Conservation (phyloP, 1,140 invertebrate genomes). For the Sycophaga agraensis region DNA sequence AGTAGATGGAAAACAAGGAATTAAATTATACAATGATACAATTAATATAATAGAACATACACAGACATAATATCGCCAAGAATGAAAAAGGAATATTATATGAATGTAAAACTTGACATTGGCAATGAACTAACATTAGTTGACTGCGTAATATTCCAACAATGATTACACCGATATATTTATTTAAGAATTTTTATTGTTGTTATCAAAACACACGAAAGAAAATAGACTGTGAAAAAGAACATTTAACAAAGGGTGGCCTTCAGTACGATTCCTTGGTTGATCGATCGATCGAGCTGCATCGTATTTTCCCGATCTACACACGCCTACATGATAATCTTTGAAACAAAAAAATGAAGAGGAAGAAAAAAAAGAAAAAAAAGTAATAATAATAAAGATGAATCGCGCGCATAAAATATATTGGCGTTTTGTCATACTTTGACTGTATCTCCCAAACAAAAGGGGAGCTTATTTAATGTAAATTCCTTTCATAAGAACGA, state of each 20-base stretch:
- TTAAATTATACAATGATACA: slow-evolving; percentile 22
- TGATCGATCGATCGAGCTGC: slow-evolving; percentile 29
- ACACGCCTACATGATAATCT: slow-evolving; percentile 29
- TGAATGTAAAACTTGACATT: slow-evolving; percentile 27
- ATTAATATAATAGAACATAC: slow-evolving; percentile 19
- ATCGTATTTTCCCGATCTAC: slow-evolving; percentile 28
- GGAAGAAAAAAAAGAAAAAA: slow-evolving; percentile 9
- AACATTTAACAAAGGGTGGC: slow-evolving; percentile 47
- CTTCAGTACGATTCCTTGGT: slow-evolving; percentile 50
- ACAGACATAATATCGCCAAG: slow-evolving; percentile 22
- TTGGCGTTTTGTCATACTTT: slow-evolving; percentile 30
- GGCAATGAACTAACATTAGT: slow-evolving; percentile 40
- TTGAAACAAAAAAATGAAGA: slow-evolving; percentile 24
- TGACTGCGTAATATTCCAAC: slow-evolving; percentile 54
- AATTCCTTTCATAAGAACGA: slow-evolving; percentile 37
- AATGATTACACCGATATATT: slow-evolving; percentile 52
- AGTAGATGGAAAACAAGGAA: slow-evolving; percentile 13
- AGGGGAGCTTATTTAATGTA: slow-evolving; percentile 35
- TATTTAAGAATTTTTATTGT: slow-evolving; percentile 57
- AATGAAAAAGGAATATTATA: slow-evolving; percentile 30
- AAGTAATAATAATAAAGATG: slow-evolving; percentile 28
- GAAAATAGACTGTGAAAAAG: slow-evolving; percentile 50
- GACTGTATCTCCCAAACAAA: slow-evolving; percentile 34
- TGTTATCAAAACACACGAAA: slow-evolving; percentile 52
- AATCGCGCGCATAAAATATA: slow-evolving; percentile 29